phyloP scores from a whole-genome alignment of 2,888 invertebrate species.

The Cerastis rubricosa region DNA sequence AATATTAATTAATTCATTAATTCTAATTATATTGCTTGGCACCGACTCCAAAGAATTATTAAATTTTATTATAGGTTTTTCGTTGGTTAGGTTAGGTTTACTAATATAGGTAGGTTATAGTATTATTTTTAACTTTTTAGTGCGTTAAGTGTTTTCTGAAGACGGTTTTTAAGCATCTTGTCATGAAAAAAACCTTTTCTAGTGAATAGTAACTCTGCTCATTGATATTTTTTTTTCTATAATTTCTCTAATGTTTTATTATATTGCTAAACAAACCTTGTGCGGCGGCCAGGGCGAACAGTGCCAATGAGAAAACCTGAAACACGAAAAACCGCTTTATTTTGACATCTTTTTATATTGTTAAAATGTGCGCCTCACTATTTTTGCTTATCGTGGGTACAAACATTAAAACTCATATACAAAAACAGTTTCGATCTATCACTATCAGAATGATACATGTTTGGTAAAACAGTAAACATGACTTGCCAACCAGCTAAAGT shows the following conservation, averaged over 20 bases:
- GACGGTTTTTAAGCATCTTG: too few relatives aligned
- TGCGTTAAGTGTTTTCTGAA: too few relatives aligned
- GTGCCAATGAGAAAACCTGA: not conserved
- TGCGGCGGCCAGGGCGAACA: not conserved
- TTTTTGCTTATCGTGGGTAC: not conserved
- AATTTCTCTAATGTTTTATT: not conserved
- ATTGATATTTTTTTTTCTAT: too few relatives aligned
- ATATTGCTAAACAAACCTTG: not conserved
- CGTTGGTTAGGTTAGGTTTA: too few relatives aligned
- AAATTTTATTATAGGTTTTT: too few relatives aligned
- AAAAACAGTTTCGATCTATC: not conserved
- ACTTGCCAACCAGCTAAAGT: not conserved
- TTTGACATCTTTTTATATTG: not conserved
- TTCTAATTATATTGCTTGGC: too few relatives aligned
- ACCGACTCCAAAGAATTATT: too few relatives aligned
- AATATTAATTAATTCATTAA: too few relatives aligned
- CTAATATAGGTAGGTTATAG: too few relatives aligned
- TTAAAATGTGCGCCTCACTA: not conserved
- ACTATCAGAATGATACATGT: not conserved
- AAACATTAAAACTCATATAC: not conserved
- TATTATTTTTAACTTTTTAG: too few relatives aligned
- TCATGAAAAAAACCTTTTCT: too few relatives aligned
- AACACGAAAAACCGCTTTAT: not conserved
- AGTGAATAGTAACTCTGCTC: too few relatives aligned
- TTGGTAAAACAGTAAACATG: not conserved